Percentiles rank a stretch among this genome's conserved stretches.
phyloP scores from a whole-genome alignment of 2,113 vertebrate genomes.

The Myxocyprinus asiaticus region DNA sequence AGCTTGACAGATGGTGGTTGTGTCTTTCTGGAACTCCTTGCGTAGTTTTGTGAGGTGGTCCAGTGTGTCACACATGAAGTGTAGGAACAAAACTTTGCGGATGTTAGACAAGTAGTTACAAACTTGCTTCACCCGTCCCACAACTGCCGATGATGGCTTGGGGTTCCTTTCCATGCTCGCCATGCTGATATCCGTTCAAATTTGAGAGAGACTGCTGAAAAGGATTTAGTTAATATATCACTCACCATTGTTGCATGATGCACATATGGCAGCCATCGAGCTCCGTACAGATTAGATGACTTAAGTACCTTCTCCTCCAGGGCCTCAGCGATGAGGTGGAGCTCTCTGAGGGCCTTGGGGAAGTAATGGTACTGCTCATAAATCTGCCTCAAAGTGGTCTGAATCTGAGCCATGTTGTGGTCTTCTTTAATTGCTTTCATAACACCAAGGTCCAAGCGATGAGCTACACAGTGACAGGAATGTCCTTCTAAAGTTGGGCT shows the following conservation, averaged over 20 bases:
- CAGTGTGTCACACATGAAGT: no score
- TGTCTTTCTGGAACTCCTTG: no score
- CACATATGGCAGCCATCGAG: not conserved
- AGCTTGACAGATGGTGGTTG: no score
- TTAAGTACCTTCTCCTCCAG: slow-evolving; percentile 16
- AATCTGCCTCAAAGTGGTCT: not conserved
- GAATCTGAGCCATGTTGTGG: not conserved
- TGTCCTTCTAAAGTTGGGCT: not conserved
- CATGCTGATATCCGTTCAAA: not conserved
- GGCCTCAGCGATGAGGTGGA: slow-evolving; percentile 4
- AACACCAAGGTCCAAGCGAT: no score
- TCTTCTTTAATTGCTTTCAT: not conserved
- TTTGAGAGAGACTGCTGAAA: no score
- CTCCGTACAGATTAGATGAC: not conserved
- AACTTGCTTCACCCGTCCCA: not conserved
- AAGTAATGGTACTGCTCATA: slow-evolving; percentile 4
- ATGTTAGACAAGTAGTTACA: no score
- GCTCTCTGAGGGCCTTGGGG: not conserved
- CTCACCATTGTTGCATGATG: not conserved
- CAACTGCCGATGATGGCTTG: not conserved
- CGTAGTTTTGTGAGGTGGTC: no score
- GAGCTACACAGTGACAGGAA: no score
- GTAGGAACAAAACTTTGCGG: no score
- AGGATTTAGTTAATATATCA: not conserved
- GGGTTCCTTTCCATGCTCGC: not conserved